These are phyloP conservation scores for Oncorhynchus mykiss DNA, from an alignment of 2,113 vertebrate species.

Conservation along the genomic window DNA sequence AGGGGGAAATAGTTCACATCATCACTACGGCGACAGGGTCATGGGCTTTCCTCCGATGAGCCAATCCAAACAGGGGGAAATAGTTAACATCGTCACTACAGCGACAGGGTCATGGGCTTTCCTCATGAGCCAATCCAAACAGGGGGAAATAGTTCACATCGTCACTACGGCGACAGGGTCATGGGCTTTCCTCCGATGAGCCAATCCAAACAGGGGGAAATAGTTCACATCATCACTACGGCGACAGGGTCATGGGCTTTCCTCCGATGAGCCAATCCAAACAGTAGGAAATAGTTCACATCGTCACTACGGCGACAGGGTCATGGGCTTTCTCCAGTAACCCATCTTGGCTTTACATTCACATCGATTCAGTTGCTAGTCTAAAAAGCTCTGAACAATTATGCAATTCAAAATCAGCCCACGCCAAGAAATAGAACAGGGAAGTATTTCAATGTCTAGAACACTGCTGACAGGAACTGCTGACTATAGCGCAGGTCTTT, in stretches of 20 bases:
- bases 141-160: too few species aligned
- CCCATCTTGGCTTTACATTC: slow-evolving; percentile 37
- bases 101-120: too few species aligned
- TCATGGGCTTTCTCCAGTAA: slow-evolving; percentile 48
- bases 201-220: too few species aligned
- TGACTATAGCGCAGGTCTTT: neutral
- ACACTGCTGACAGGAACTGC: neutral
- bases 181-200: too few species aligned
- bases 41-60: too few species aligned
- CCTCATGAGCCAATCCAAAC: too few species aligned
- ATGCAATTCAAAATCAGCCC: neutral
- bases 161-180: too few species aligned
- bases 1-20: too few species aligned
- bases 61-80: too few species aligned
- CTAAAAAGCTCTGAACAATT: neutral
- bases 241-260: slow-evolving; percentile 17
- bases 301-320: slow-evolving; percentile 26
- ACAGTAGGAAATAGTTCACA: slow-evolving; percentile 23
- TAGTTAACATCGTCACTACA: too few species aligned
- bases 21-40: too few species aligned
- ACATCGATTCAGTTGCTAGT: slow-evolving; percentile 24
- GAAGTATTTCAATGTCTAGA: neutral
- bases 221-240: too few species aligned
- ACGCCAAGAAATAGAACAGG: neutral
- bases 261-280: slow-evolving; percentile 48